These are phyloP conservation scores for Hyperopisus bebe DNA, from an alignment of 2,113 vertebrate species.

Conservation along the genomic window DNA sequence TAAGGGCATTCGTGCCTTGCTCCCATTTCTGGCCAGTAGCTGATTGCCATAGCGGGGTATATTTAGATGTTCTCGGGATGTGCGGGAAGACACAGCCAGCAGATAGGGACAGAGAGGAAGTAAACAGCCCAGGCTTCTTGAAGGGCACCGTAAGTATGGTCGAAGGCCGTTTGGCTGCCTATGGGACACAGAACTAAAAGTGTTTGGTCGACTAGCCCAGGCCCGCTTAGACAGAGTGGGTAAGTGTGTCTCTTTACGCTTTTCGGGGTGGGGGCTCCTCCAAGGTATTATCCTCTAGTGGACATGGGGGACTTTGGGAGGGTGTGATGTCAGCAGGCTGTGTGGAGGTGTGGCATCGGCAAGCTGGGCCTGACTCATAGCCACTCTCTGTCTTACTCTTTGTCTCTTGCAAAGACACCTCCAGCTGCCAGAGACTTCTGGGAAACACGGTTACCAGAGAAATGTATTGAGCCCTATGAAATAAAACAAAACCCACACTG, in stretches of 20 bases:
- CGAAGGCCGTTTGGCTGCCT: neutral
- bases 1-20: neutral
- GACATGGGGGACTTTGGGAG: neutral
- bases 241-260: neutral
- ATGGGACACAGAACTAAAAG: neutral
- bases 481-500: neutral
- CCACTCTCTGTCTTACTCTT: constrained; percentile 4
- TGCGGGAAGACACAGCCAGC: neutral
- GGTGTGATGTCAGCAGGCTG: neutral
- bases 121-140: neutral
- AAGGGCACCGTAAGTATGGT: neutral
- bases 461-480: neutral
- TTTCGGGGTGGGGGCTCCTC: neutral
- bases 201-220: neutral
- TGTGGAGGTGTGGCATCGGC: neutral
- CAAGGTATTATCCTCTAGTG: neutral
- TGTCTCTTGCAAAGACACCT: neutral
- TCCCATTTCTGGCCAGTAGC: neutral
- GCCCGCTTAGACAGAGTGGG: neutral
- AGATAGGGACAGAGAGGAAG: neutral
- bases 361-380: neutral
- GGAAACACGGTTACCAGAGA: neutral
- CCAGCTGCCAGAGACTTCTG: neutral
- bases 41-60: neutral
- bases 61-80: neutral